phyloP scores from a whole-genome alignment of 2,888 invertebrate species.

The Pristionchus arcanus region DNA sequence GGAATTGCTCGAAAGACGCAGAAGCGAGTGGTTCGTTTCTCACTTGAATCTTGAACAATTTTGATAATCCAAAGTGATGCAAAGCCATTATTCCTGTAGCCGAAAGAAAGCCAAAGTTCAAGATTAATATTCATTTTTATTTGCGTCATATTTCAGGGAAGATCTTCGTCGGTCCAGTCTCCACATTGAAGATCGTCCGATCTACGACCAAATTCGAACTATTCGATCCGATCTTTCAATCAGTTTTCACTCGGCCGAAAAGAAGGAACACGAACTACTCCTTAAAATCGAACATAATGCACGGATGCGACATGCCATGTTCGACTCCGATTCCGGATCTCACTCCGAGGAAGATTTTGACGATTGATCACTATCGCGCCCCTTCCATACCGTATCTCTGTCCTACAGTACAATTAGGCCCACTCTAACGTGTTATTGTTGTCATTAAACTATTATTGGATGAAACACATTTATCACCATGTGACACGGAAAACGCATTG shows the following conservation, averaged over 20 bases:
- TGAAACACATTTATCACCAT: conserved; percentile 25
- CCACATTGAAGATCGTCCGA: background rate
- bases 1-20: background rate
- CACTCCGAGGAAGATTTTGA: background rate
- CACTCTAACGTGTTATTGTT: background rate
- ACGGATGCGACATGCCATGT: background rate
- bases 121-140: too few relatives aligned
- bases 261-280: background rate
- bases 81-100: too few relatives aligned
- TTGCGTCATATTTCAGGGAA: background rate
- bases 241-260: background rate
- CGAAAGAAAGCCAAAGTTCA: too few relatives aligned
- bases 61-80: too few relatives aligned
- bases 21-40: background rate
- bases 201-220: background rate
- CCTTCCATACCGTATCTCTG: background rate
- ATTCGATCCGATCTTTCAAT: background rate
- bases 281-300: background rate
- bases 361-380: background rate
- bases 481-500: conserved; percentile 40
- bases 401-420: background rate
- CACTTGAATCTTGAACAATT: too few relatives aligned
- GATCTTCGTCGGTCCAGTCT: background rate
- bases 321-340: background rate
- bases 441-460: background rate